Evolutionary conservation across 1,140 invertebrate genomes (phyloP).

Genomic region (Drosophila chauvacae): DNA sequence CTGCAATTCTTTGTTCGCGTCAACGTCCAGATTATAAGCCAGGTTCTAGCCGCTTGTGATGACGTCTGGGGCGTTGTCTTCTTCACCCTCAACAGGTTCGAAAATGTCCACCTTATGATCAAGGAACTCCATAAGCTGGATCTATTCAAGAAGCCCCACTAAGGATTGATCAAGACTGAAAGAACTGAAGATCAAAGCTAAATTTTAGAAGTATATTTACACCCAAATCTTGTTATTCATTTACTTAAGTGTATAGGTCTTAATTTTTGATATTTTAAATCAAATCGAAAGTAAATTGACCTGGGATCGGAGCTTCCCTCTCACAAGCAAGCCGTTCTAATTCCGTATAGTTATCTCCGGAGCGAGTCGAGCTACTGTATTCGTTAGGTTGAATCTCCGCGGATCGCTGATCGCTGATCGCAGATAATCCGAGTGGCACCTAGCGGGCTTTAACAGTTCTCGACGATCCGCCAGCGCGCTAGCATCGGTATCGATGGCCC

Average conservation of each 20-base stretch:
- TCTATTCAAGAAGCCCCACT: constrained; percentile 10
- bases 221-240: background rate
- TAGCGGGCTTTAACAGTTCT: constrained; percentile 9
- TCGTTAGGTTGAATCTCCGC: background rate
- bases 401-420: constrained; percentile 5
- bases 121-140: constrained; percentile 5
- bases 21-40: constrained; percentile 15
- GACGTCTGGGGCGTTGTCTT: constrained; percentile 60
- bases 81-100: constrained; percentile 51
- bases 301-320: constrained; percentile 4
- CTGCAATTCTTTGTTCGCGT: constrained; percentile 33
- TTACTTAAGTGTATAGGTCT: background rate
- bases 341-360: background rate
- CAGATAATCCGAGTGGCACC: background rate
- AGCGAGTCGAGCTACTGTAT: background rate
- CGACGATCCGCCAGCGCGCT: background rate
- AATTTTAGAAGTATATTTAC: background rate
- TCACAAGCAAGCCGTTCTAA: background rate
- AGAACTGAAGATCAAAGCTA: background rate
- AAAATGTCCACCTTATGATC: constrained; percentile 1
- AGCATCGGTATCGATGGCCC: constrained; percentile 17
- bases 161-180: background rate
- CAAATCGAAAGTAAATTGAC: background rate
- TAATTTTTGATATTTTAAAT: background rate
- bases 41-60: constrained; percentile 18